phyloP scores from a whole-genome alignment of 2,797 vertebrate species.

The Mico argentatus region DNA sequence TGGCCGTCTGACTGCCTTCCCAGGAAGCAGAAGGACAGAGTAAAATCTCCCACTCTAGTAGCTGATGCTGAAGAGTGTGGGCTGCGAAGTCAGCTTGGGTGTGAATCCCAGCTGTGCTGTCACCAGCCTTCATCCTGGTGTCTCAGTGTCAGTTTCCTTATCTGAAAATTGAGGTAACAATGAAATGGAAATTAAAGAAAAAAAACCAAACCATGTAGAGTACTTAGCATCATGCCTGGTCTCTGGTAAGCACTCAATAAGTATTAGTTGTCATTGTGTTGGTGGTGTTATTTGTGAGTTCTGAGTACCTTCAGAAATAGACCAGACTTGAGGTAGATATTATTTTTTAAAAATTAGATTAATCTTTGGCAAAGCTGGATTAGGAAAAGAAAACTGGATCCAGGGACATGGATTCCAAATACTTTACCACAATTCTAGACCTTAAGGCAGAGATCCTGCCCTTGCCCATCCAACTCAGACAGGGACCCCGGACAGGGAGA shows the following conservation, averaged over 20 bases:
- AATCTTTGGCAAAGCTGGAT: not conserved
- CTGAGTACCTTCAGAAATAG: slow-evolving; percentile 28
- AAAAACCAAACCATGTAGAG: rapidly evolving
- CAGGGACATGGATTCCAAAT: not conserved
- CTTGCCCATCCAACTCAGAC: not conserved
- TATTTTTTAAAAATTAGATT: not conserved
- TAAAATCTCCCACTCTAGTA: not conserved
- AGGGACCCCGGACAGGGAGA: not conserved
- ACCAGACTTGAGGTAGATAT: not conserved
- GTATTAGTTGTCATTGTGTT: not conserved
- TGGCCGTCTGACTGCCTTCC: not conserved
- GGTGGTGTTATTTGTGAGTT: not conserved
- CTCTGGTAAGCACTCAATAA: not conserved
- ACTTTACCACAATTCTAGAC: not conserved
- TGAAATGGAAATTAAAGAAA: not conserved
- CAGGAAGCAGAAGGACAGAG: not conserved
- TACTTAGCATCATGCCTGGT: not conserved
- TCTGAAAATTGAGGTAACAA: not conserved
- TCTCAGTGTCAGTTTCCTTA: not conserved
- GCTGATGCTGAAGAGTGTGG: not conserved
- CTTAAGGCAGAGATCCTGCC: not conserved
- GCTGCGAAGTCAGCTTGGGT: not conserved
- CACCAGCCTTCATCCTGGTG: not conserved
- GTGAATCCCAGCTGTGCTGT: not conserved
- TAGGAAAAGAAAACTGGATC: not conserved